Evolutionary conservation across 2,113 vertebrate species (phyloP), one percentile per base, ranked within the genome.

Genomic region (Myocastor coypus): DNA sequence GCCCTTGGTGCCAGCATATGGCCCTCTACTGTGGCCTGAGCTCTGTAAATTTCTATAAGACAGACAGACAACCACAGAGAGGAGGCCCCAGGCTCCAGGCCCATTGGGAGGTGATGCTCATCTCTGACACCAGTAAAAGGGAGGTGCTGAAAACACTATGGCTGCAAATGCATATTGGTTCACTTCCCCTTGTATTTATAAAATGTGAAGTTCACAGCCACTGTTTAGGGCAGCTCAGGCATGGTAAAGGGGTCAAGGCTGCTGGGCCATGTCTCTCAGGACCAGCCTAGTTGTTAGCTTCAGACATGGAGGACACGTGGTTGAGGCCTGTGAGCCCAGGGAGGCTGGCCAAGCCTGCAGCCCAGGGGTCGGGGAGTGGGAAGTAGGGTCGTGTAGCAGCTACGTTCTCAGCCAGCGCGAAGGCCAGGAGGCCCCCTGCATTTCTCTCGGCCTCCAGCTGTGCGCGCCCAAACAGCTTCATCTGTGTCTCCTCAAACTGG

Each of bases 291-390:
- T 99, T 99, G 97, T 99, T 99, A 0, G 99, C 95, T 97, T 99
- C 99, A 0, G 99, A 98, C 96, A 99, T 99, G 95, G 99, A 98
- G 59, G 98, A 98, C 91, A 99, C 96, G 0, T 99, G 99, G 87
- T 99, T 98, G 14, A 99, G 99, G 95, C 98, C 97, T 0, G 98
- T 82, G 85, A 99, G 96, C 91, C 98, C 96, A 1, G 99, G 98
- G 96, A 99, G 98, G 5, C 99, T 98, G 26, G 99, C 98, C 98
- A 99, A 98, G 28, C 99, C 99, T 0, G 99, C 97, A 96, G 98
- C 98, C 99, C 99, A 99, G 7, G 99, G 99, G 98, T 99, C 99
- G 0, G 99, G 98, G 94, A 99, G 98, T 0, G 99, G 98, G 92
- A 99, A 99, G 98, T 99, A 99, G 13, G 99, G 99, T 2, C 99